Evolutionary conservation across 2,888 invertebrate genomes (phyloP), one percentile per base, ranked within the genome.

Genomic region (Xanthostigma xanthostigma): DNA sequence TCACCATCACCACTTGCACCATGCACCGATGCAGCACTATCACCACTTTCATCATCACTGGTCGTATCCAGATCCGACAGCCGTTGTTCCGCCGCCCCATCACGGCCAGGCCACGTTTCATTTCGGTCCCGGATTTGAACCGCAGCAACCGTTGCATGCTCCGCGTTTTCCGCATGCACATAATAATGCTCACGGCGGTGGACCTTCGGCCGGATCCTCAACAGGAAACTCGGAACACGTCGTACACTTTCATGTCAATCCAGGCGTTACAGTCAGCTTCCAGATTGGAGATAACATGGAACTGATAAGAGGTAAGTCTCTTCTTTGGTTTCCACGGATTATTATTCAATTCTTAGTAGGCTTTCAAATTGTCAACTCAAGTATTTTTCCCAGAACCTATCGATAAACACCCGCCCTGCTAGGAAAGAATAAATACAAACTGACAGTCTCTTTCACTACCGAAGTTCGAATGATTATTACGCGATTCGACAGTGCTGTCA

Each of bases 211-310:
- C 52, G 56, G 57, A 27, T 60, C 57, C 51, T 35, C 17, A 9
- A n/a, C 17, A 6, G 40, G 56, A 56, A 46, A 56, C 54, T 38
- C 55, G 51, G 77, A 80, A 59, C 79, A 81, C 62, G 77, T 83
- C 51, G 82, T 84, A 54, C 74, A 81, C 58, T 76, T 85, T 60
- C 84, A 84, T 64, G 77, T 85, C 57, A 79, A 82, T 66, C 79
- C 81, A 10, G 85, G 85, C n/a, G 82, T 84, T 58, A 79, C 81
- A 27, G 79, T 86, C 62, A 79, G 80, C 55, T 78, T 86, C 59
- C 76, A 81, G 64, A 78, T 83, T 60, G 82, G 82, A 57, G 84
- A 84, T 59, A 79, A 79, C 63, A 71, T 82, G 57, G 84, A 85
- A 66, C 74, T 83, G 58, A 77, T 85, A 59, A 75, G 79, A 77